A percentile compares a stretch with the other conserved stretches of the same genome.
Evolutionary conservation across 1,140 invertebrate genomes (phyloP).

Genomic region (Drosophila arizonae): DNA sequence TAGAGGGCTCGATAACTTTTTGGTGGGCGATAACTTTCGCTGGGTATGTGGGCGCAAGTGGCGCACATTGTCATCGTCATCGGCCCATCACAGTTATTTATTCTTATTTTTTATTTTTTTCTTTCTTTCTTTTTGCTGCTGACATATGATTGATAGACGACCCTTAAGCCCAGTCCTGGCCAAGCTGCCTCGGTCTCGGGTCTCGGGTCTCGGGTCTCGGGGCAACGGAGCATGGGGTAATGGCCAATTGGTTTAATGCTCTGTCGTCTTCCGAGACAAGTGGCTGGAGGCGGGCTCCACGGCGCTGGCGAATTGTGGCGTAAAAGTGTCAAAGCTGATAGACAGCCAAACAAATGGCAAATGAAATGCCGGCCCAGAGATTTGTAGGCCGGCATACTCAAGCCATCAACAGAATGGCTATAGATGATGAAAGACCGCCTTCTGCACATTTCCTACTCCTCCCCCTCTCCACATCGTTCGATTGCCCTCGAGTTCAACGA

Average conservation of each 20-base stretch:
- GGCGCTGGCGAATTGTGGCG: not conserved
- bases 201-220: not conserved
- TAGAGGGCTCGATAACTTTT: conserved; percentile 13
- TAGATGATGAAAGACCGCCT: not conserved
- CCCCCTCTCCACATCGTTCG: not conserved
- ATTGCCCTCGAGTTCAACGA: not conserved
- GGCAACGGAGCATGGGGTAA: conserved; percentile 34
- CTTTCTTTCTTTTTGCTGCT: not conserved
- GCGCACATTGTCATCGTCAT: not conserved
- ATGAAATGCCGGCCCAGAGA: conserved; percentile 35
- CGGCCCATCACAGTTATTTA: not conserved
- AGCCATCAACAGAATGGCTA: conserved; percentile 1
- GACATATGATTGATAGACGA: conserved; percentile 51
- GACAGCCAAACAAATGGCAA: conserved; percentile 45
- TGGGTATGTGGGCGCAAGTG: not conserved
- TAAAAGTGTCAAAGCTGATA: conserved; percentile 44
- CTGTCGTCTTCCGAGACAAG: not conserved
- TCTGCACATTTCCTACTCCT: no score
- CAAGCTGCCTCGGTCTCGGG: not conserved
- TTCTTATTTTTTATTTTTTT: not conserved
- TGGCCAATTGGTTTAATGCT: conserved; percentile 45
- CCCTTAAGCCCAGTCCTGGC: conserved; percentile 9
- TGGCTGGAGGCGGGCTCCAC: no score
- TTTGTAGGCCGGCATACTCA: conserved; percentile 26
- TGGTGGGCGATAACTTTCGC: not conserved